Percentiles rank a stretch among this genome's conserved stretches.
Conservation (phyloP, 2,888 invertebrate species). For the Cantharis rustica region DNA sequence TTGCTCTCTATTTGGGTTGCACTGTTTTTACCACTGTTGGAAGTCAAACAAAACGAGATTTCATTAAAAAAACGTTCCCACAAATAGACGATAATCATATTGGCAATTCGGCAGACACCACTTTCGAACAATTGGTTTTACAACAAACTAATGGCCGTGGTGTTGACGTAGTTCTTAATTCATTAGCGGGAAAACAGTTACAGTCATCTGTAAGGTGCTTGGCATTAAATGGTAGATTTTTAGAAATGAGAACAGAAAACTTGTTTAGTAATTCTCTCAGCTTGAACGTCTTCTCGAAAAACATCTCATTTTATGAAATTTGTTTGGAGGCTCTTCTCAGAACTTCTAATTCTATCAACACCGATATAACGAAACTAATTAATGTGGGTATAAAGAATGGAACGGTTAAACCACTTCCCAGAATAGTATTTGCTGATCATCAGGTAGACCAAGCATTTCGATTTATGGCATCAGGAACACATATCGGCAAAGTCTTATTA, state of each 20-base stretch:
- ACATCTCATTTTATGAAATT: slow-evolving; percentile 97
- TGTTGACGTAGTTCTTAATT: slow-evolving; percentile 94
- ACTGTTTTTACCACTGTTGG: slow-evolving; percentile 92
- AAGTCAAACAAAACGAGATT: slow-evolving; percentile 83
- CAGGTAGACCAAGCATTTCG: slow-evolving; percentile 93
- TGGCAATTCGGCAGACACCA: slow-evolving; percentile 88
- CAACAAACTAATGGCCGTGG: slow-evolving; percentile 85
- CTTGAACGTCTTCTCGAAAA: slow-evolving; percentile 94
- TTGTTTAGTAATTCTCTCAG: slow-evolving; percentile 90
- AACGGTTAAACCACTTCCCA: slow-evolving; percentile 86
- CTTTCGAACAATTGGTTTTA: slow-evolving; percentile 89
- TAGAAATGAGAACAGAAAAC: slow-evolving; percentile 98
- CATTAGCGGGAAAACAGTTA: slow-evolving; percentile 93
- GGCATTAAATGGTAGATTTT: slow-evolving; percentile 90
- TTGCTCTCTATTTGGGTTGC: slow-evolving; percentile 88
- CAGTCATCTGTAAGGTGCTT: slow-evolving; percentile 93
- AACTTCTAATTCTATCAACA: slow-evolving; percentile 70
- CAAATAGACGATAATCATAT: slow-evolving; percentile 78
- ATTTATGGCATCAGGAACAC: slow-evolving; percentile 96
- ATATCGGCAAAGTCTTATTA: slow-evolving; percentile 95
- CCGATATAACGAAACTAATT: slow-evolving; percentile 76
- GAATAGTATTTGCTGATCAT: slow-evolving; percentile 81
- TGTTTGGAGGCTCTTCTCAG: slow-evolving; percentile 92
- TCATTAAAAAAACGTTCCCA: slow-evolving; percentile 86
- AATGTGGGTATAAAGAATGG: slow-evolving; percentile 84